Evolutionary conservation across 2,797 vertebrate species (phyloP), one percentile per base, ranked within the genome.

Genomic region (Sebastolobus alascanus): DNA sequence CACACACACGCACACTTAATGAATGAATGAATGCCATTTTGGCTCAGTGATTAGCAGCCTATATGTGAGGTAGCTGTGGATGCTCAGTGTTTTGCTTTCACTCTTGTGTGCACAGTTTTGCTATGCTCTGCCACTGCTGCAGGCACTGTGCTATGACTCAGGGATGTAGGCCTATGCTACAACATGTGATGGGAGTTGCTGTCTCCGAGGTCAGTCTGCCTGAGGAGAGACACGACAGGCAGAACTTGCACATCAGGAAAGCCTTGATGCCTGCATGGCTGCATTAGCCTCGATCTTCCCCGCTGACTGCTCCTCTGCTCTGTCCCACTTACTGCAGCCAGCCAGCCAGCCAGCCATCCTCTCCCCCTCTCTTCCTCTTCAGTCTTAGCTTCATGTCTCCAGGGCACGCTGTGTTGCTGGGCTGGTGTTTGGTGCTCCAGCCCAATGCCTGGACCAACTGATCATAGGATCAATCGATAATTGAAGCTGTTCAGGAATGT

Each of bases 131-230:
- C 73, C 67, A 54, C 67, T 33, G 90, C 91, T 92, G 82, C 86
- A 64, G 92, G 93, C 89, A 9, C 37, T 86, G 96, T 86, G 96
- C 96, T 90, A 94, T 97, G 93, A 96, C 96, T 95, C 92, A 93
- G 87, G 90, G 82, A 84, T 92, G 90, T 93, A 52, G 50, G 50
- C 50, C 50, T 52, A 78, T 79, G 86, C 78, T 84, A 73, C 82
- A 88, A 80, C 91, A 93, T 94, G 91, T 94, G 93, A 95, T 92
- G 79, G 84, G 81, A 93, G 90, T 85, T 85, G 86, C 67, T 82
- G 88, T 46, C 84, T 88, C 85, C n/a, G 79, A 87, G 88, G 89
- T 88, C 87, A 84, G 27, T 83, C 80, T 64, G 89, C 87, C 87
- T 52, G 88, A 89, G 85, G 85, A 90, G 82, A 77, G 86, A 77